phyloP scores from a whole-genome alignment of 2,113 vertebrate genomes.

The Festucalex cinctus region DNA sequence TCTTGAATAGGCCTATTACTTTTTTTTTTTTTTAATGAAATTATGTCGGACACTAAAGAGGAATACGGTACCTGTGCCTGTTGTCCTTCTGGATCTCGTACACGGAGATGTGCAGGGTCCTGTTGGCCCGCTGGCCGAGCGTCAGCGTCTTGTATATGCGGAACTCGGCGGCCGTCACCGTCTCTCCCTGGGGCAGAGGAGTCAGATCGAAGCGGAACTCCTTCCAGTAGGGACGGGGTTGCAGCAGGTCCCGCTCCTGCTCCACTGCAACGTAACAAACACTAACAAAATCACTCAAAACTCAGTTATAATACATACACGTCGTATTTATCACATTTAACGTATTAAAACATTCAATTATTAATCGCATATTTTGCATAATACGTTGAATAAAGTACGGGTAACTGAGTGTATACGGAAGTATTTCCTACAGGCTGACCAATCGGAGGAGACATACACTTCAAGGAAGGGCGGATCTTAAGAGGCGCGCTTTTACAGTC shows the following conservation, averaged over 20 bases:
- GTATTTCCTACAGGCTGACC: not conserved
- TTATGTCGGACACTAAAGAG: too few relatives aligned
- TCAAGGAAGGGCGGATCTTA: not conserved
- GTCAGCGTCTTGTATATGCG: conserved; percentile 89
- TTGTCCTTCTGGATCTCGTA: conserved; percentile 82
- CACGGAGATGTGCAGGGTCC: conserved; percentile 84
- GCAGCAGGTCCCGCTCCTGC: conserved; percentile 80
- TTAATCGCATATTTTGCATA: too few relatives aligned
- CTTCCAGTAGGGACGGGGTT: conserved; percentile 89
- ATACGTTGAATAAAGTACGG: too few relatives aligned
- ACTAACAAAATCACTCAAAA: not conserved
- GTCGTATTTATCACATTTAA: too few relatives aligned
- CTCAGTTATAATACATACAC: too few relatives aligned
- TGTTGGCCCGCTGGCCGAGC: conserved; percentile 69
- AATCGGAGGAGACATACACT: not conserved
- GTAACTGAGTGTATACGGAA: too few relatives aligned
- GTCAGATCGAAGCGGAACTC: conserved; percentile 93
- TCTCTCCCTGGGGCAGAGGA: conserved; percentile 85
- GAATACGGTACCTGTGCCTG: conserved; percentile 66
- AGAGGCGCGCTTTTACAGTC: not conserved
- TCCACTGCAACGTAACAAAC: conserved; percentile 78
- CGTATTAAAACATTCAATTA: too few relatives aligned
- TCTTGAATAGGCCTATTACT: too few relatives aligned
- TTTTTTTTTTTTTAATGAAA: too few relatives aligned
- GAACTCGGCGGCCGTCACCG: conserved; percentile 86